Evolutionary conservation across 2,797 vertebrate genomes (phyloP), one percentile per base, ranked within the genome.

Genomic region (Chrosomus eos): DNA sequence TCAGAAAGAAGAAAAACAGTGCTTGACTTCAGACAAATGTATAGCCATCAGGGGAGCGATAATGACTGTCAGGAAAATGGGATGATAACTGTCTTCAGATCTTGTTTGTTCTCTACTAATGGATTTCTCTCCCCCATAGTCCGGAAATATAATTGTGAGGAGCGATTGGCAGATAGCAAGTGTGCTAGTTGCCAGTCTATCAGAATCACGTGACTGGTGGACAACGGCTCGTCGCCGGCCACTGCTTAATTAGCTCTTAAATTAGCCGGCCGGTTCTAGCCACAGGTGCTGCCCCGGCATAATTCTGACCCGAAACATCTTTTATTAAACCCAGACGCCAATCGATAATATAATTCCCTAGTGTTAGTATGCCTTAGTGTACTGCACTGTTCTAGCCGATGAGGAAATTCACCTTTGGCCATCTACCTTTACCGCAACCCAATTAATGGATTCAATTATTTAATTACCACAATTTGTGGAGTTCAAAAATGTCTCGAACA

Each of bases 51-150:
- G 87, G 94, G 94, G 94, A 95, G 92, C 91, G 90, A 94, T 95
- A 94, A 94, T 93, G 92, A 94, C 85, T 91, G 80, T 90, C 90
- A 92, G 94, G 93, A 94, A 94, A 95, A 94, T 91, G 91, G 91
- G 92, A 89, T 91, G 93, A 93, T 94, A 94, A 94, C 93, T 85
- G 88, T 64, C 89, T 90, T 89, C 87, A 94, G 93, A 95, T 94
- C 93, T 93, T 93, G 94, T 95, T 95, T 94, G 91, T 93, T 91
- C 90, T 87, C 13, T 89, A 90, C 94, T 95, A 95, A 95, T 95
- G 95, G 94, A 94, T 92, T 87, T 86, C 90, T 92, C 93, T 93
- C 92, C 94, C 94, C 94, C 91, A 88, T 85, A 92, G 93, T 93
- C 95, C 94, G 93, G 95, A 95, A 95, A 92, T 88, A 90, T 91